These are phyloP conservation scores for Drosophila asahinai DNA, from an alignment of 1,140 invertebrate genomes.

Conservation along the genomic window DNA sequence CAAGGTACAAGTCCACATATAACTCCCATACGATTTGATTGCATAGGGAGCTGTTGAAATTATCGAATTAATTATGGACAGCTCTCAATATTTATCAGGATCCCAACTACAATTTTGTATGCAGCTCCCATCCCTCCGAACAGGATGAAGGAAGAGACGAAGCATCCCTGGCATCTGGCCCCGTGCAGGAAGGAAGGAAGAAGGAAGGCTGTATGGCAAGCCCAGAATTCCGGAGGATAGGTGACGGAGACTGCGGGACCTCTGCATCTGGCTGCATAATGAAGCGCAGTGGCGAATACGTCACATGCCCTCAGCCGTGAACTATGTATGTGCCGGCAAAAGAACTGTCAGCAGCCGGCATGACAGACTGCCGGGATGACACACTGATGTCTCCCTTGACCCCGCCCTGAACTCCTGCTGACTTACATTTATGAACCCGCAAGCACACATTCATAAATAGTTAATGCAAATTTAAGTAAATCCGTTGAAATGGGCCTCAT, in stretches of 20 bases:
- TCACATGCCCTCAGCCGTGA: conserved; percentile 51
- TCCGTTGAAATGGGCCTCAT: conserved; percentile 5
- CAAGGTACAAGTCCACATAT: not conserved
- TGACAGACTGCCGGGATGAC: conserved; percentile 21
- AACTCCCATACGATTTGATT: not conserved
- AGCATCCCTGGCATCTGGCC: conserved; percentile 45
- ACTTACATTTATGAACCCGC: conserved; percentile 9
- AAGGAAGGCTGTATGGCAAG: conserved; percentile 26
- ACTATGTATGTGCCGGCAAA: conserved; percentile 29
- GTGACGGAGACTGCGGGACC: conserved; percentile 20
- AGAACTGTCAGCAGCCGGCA: conserved; percentile 34
- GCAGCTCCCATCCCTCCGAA: not conserved
- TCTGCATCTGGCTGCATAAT: conserved; percentile 59
- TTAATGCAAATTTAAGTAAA: conserved; percentile 30
- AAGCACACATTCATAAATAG: conserved; percentile 21
- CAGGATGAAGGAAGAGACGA: conserved; percentile 1
- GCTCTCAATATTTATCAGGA: not conserved
- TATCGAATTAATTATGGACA: not conserved
- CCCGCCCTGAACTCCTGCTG: conserved; percentile 8
- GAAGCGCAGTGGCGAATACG: conserved; percentile 66
- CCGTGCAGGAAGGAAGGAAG: conserved; percentile 1
- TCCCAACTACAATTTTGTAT: not conserved
- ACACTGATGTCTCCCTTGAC: conserved; percentile 15
- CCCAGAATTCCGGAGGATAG: conserved; percentile 5
- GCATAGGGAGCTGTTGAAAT: not conserved